Evolutionary conservation across 2,888 invertebrate species (phyloP), one percentile per base, ranked within the genome.

Genomic region (Agapetus fuscipes): DNA sequence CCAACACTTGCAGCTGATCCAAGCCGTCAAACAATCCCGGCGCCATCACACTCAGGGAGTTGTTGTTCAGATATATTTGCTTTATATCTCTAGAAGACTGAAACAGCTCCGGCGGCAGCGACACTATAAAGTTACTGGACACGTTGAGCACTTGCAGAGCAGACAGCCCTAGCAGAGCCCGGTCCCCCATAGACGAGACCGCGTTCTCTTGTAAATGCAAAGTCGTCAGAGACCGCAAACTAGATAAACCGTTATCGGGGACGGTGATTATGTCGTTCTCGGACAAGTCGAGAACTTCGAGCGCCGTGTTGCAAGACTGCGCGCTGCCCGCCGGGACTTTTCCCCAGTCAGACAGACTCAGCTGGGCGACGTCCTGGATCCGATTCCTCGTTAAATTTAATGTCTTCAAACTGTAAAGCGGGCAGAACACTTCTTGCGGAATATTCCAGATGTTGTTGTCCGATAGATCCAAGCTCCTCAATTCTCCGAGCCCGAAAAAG

Each of bases 401-500:
- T 43, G 66, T 70, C 55, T 77, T 73, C 48, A 86, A 72, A 59
- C 76, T 76, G 55, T 74, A 75, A 50, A 84, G 65, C 26, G 80
- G 75, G 58, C 85, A 86, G 56, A 86, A 78, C 45, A 76, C 71
- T 53, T 80, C 78, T 24, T 72, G 66, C 48, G 84, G 83, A 40
- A 82, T 67, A 48, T 74, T 80, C 82, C 83, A 83, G 45, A 85
- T 78, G 57, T 83, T 83, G 64, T 84, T 85, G 55, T 80, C 78
- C 48, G 77, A 78, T 39, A 86, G 62, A 60, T 84, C 76, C 50
- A 85, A 69, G 53, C 72, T 71, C 46, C 76, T 70, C 37, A 85
- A 67, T 59, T 78, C 78, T 43, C 74, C 72, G 52, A 85, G 63
- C 24, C 82, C 76, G 42, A 76, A 62, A 49, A 86, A 76, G 45